Evolutionary conservation across 2,113 vertebrate species (phyloP), one percentile per base, ranked within the genome.

Genomic region (Ptychochromis oligacanthus): DNA sequence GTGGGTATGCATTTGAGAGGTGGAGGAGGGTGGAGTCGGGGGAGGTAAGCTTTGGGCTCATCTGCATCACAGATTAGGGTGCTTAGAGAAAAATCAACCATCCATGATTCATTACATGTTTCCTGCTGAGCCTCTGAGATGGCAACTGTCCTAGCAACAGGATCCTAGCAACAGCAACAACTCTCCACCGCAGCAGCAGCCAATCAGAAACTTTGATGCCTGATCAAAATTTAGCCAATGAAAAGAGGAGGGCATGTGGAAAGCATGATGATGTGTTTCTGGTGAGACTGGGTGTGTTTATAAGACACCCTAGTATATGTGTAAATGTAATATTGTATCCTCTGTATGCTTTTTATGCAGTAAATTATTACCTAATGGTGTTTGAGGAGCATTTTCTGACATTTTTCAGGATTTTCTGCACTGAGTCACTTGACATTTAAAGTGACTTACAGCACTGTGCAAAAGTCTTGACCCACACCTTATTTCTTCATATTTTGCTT

Each of bases 81-180:
- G 95, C 95, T 96, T 92, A 81, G 88, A 96, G 96, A 95, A 95
- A 94, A 97, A 95, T 91, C 96, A 95, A 89, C 94, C 96, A 97
- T 97, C 97, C 97, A 98, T 98, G 97, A 98, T 98, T 98, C 97
- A 98, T 97, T 88, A 95, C 94, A 93, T 93, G 96, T 95, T 96
- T 97, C 97, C 96, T 96, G 95, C 95, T 72, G 95, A 95, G 96
- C 89, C 95, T 93, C 92, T 78, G 93, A 95, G 94, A 96, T 95
- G 87, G 95, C 94, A 92, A 85, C 90, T 92, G 91, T 95, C 97
- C 94, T 98, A 96, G 97, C 97, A 98, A 98, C 97, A 92, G 96
- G 94, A 96, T 95, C 97, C 95, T 97, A 96, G 97, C 97, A 98
- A 98, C 97, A 91, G 96, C 95, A 91, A 94, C 83, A 84, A 86